Base-by-base conservation (phyloP, 1,140 invertebrate species). In the Tetramorium alpestre region DNA sequence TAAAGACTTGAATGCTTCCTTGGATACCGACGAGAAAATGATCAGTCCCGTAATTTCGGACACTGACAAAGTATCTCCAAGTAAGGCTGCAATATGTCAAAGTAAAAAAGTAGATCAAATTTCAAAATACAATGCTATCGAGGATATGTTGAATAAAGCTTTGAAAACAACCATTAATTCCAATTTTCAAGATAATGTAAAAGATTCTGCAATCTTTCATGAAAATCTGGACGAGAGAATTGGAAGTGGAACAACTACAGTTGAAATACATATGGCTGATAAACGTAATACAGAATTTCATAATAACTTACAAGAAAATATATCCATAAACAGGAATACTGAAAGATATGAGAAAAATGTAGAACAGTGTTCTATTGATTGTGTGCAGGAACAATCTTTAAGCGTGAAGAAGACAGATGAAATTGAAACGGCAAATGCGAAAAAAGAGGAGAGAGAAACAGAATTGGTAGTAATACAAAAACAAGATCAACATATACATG, bases 71-170 rank as follows among this genome's bases (percentile, higher is more conserved):
- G 7, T 18, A 7, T 49, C 80, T 1, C 0, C 65, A 13, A 82
- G 7, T 2, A 47, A 58, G 0, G 18, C 0, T 44, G 6, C 16
- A 18, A 47, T 8, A 16, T 72, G 16, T 72, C 65, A 56, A 22
- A 47, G 1, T 41, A 49, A 60, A n/a, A 60, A 56, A 82, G 16
- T 67, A 51, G 25, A 73, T 56, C n/a, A 69, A n/a, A 56, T 81
- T 47, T 47, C 41, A 33, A 22, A 60, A 33, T 58, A 58, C 33
- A 81, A n/a, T 69, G 18, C 1, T 11, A 25, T 13, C 3, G 16
- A 80, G 28, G 0, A 33, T 6, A n/a, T 7, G 8, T 70, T 33
- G 8, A 33, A 41, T 25, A 25, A 72, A n/a, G 13, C 47, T 56
- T 70, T 22, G 41, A n/a, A 81, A 56, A 41, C 65, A 13, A 58